Conservation (phyloP, 1,140 invertebrate species). For the Ericerus pela region DNA sequence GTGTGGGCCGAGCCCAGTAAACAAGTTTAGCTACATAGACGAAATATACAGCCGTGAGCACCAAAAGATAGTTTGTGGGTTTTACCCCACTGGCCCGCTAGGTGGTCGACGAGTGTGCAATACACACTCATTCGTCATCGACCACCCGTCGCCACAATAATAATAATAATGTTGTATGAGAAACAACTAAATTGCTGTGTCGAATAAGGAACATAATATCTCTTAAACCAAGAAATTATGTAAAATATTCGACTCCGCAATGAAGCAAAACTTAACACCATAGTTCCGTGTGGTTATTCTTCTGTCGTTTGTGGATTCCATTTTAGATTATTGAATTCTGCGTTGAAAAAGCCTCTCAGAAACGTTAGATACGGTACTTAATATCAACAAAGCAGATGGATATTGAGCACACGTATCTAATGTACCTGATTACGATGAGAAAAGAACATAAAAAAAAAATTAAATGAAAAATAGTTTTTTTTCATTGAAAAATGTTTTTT, state of each 20-base stretch:
- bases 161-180: no score
- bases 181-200: conserved; percentile 9
- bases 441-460: no score
- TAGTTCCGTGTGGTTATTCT: background rate
- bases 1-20: no score
- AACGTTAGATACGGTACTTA: conserved; percentile 12
- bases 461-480: no score
- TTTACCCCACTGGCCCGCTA: no score
- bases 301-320: background rate
- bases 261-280: background rate
- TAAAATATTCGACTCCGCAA: conserved; percentile 9
- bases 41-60: no score
- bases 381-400: background rate
- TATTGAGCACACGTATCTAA: conserved; percentile 11
- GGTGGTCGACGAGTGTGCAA: no score
- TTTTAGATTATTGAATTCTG: background rate
- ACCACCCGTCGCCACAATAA: no score
- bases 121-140: no score
- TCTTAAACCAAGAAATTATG: conserved; percentile 5
- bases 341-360: background rate
- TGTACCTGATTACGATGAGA: background rate
- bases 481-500: no score
- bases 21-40: no score
- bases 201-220: conserved; percentile 12
- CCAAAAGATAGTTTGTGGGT: no score